Base-by-base conservation (phyloP, 2,888 invertebrate genomes). In the Heliconius erato region DNA sequence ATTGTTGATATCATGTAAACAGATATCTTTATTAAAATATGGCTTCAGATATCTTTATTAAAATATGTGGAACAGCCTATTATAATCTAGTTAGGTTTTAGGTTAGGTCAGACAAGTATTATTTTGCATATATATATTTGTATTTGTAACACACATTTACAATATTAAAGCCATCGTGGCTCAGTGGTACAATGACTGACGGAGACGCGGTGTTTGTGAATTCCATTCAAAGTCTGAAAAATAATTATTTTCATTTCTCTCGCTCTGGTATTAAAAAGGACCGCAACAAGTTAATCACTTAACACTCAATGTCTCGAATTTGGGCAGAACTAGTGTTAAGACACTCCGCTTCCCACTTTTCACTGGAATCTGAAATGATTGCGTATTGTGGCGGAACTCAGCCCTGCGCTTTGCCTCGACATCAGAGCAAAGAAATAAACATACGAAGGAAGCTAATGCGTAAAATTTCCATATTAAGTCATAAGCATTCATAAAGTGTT, bases 401-500 rank as follows among this genome's bases (percentile, higher is more conserved):
- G 19, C 49, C 16, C 49, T 16, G 49, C 49, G 49, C 6, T 6
- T 6, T 49, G 6, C 49, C 0, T 19, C 16, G 1, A 49, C 16
- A 19, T 6, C 6, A 54, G 6, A 5, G 49, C 49, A 54, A 54
- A 54, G 49, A 54, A 23, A 54, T 23, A 19, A 54, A 23, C 7
- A 54, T 23, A 54, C 26, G 65, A 26, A 6, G 23, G 3, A 63
- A 23, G 59, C 19, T 59, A 59, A 59, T 2, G n/a, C n/a, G n/a
- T 65, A 26, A 65, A 67, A 26, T 67, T 63, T 3, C 63, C 63
- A 63, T 35, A 74, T 59, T 28, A 63, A 63, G 63, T 59, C 40
- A 26, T 76, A 76, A n/a, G 63, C 59, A 76, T 76, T 63, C 76
- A 59, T 59, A 76, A 40, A 32, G 76, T 63, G 63, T 76, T 63